Percentiles rank a stretch among this genome's conserved stretches.
These are phyloP conservation scores for Campoplex capitator DNA, from an alignment of 2,888 invertebrate species.

Conservation along the genomic window DNA sequence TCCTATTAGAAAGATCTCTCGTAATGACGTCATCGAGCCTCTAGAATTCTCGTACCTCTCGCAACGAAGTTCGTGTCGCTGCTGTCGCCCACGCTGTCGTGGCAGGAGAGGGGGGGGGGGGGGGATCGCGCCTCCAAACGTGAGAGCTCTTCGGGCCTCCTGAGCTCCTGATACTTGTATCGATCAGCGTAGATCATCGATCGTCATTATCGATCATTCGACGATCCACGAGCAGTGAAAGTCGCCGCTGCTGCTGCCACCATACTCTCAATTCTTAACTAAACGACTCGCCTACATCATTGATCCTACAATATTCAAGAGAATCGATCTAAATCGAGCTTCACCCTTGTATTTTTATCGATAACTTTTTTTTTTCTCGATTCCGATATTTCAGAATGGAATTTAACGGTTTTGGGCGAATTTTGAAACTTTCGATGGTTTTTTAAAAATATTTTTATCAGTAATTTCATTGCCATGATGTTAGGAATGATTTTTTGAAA, in stretches of 20 bases:
- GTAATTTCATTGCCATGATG: too few relatives aligned
- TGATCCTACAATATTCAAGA: not conserved
- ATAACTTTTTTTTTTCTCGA: not conserved
- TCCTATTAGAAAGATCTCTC: slow-evolving; percentile 23
- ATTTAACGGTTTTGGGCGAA: too few relatives aligned
- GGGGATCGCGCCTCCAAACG: slow-evolving; percentile 18
- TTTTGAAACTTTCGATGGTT: too few relatives aligned
- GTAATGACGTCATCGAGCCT: slow-evolving; percentile 23
- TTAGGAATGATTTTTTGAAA: not conserved
- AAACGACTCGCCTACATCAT: slow-evolving; percentile 19
- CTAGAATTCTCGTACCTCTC: slow-evolving; percentile 18
- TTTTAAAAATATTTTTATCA: too few relatives aligned
- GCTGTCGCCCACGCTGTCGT: slow-evolving; percentile 10
- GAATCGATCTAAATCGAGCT: not conserved
- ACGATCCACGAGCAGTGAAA: slow-evolving; percentile 56
- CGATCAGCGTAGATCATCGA: slow-evolving; percentile 83
- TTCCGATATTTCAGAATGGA: not conserved
- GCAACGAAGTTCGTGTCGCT: slow-evolving; percentile 32
- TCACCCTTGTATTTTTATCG: too few relatives aligned
- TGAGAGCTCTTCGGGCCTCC: slow-evolving; percentile 74
- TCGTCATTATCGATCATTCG: slow-evolving; percentile 81
- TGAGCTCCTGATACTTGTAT: slow-evolving; percentile 80
- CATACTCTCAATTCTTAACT: not conserved
- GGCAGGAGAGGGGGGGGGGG: too few relatives aligned
- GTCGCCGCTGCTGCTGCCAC: not conserved